Evolutionary conservation across 2,888 invertebrate species (phyloP), one percentile per base, ranked within the genome.

Genomic region (Trichopoda pennipes): DNA sequence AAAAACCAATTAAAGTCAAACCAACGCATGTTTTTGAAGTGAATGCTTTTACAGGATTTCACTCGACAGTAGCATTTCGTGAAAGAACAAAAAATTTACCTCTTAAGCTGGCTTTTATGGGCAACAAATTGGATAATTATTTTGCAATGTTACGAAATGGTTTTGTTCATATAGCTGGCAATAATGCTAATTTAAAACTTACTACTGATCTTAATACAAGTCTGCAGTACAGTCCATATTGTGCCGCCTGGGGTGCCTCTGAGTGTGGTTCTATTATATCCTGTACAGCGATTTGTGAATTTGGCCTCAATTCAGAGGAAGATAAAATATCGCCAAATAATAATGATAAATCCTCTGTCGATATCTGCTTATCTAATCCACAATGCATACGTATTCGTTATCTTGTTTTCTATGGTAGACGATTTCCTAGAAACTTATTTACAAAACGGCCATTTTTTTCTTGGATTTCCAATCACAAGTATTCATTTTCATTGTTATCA

Each of bases 131-230:
- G 82, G 96, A 96, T 89, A 95, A 96, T 88, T 96, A 96, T 88
- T 95, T 96, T 91, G 95, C 96, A 0, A 95, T 96, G 85, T 89
- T 96, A 72, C 94, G 95, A 90, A 94, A 95, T 90, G 96, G 96
- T 3, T 92, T 96, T 66, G 94, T 95, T 85, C 94, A 92, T 95
- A 90, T 94, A 93, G 86, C 94, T 94, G 44, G 28, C 16, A 56
- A 53, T 32, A 56, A 3, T n/a, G 93, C 94, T 88, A 95, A 96
- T 32, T 93, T 96, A 63, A 95, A 95, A 88, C 91, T 97, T 74
- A 95, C 95, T 3, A 94, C 94, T 85, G 96, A 96, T 87, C 91
- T 96, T 85, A 93, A 93, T 69, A 93, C 95, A 21, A 95, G 94
- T 86, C 91, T 96, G 86, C 93, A 93, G 42, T 95, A 94, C 87